Percentiles rank a stretch among this genome's conserved stretches.
Evolutionary conservation across 2,113 vertebrate genomes (phyloP).

Genomic region (Meleagris gallopavo): DNA sequence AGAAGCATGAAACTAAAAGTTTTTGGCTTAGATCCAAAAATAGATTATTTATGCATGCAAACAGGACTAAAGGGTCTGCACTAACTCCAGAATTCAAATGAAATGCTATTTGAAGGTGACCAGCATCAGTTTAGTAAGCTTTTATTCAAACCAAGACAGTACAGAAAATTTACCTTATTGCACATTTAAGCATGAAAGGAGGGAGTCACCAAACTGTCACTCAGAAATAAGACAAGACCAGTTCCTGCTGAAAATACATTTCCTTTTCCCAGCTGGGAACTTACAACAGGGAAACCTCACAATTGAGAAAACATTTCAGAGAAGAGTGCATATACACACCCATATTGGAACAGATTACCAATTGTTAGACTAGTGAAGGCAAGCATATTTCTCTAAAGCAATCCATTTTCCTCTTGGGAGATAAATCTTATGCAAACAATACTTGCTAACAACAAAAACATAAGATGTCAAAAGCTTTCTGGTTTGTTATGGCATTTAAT

Average conservation of each 20-base stretch:
- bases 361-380: slow-evolving; percentile 41
- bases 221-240: slow-evolving; percentile 53
- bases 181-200: not conserved
- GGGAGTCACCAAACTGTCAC: slow-evolving; percentile 18
- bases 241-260: slow-evolving; percentile 21
- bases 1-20: not conserved
- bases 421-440: slow-evolving; percentile 59
- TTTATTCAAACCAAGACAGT: not conserved
- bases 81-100: slow-evolving; percentile 10
- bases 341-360: slow-evolving; percentile 33
- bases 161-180: slow-evolving; percentile 34
- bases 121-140: slow-evolving; percentile 18
- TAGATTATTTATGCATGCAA: not conserved
- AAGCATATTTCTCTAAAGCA: slow-evolving; percentile 44
- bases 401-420: slow-evolving; percentile 18
- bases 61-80: not conserved
- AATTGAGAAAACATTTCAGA: slow-evolving; percentile 39
- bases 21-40: slow-evolving; percentile 7
- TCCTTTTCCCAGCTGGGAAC: slow-evolving; percentile 23
- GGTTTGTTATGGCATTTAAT: slow-evolving; percentile 11
- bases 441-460: slow-evolving; percentile 19
- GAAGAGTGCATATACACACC: not conserved
- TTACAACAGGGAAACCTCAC: not conserved
- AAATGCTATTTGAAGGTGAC: slow-evolving; percentile 23
- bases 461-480: slow-evolving; percentile 38